Evolutionary conservation across 2,113 vertebrate genomes (phyloP), one percentile per base, ranked within the genome.

Genomic region (Spheniscus mendiculus): DNA sequence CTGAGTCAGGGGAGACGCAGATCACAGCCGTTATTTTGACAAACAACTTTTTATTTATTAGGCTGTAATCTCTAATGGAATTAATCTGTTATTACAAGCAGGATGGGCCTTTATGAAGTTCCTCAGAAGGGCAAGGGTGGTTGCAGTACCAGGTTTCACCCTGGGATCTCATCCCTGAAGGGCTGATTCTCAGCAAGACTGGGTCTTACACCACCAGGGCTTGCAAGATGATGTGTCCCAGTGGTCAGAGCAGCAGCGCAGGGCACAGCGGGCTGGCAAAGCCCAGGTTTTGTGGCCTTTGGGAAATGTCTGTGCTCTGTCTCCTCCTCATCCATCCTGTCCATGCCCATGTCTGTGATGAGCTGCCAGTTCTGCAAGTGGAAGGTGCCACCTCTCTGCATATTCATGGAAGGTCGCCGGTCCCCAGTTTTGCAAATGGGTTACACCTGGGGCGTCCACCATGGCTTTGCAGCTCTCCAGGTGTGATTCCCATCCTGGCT

Each of bases 371-470:
- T 29, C 73, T 72, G 38, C 27, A 56, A 16, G 4, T 73, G 63
- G 70, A 21, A 81, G 42, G 29, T 72, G 30, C 27, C n/a, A 71
- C 15, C 3, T n/a, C 34, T 29, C 42, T 15, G 9, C 7, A 12
- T 5, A 16, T 52, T 73, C 32, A 14, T 2, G 0, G 11, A 9
- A 78, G 59, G 44, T 45, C 4, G 0, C 10, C 0, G 0, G 44
- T n/a, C 36, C 44, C 62, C 18, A 11, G 22, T 73, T 63, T 15
- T 53, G 15, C 49, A 14, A 63, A 34, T 0, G 3, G 11, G 3
- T 58, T 38, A 38, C 23, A 15, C 34, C 58, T 78, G 44, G 29
- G 6, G 12, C 72, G 29, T 23, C 22, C 44, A 59, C 5, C 0
- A 3, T 15, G 32, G 6, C 4, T 91, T 50, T 82, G 50, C 53